These are phyloP conservation scores for Myoxocephalus aenaeus DNA, from an alignment of 2,797 vertebrate genomes.

Conservation along the genomic window DNA sequence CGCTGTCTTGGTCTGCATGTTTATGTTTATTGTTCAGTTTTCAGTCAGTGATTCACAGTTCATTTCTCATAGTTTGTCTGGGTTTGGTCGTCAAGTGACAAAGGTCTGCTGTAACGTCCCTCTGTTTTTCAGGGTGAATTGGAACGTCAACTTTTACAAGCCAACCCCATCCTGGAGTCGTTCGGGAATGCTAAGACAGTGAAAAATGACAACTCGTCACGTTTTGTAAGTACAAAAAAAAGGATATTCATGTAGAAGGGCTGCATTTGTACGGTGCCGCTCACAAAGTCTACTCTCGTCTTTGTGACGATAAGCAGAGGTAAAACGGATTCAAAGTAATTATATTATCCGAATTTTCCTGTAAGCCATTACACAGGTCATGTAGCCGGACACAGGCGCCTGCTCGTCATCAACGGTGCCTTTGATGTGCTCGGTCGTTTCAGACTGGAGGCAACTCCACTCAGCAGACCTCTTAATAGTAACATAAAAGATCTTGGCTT, in stretches of 20 bases:
- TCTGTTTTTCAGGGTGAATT: constrained; percentile 89
- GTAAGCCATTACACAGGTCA: constrained; percentile 32
- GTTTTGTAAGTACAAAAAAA: constrained; percentile 90
- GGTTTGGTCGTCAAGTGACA: constrained; percentile 11
- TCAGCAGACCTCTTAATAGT: constrained; percentile 14
- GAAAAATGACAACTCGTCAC: constrained; percentile 99
- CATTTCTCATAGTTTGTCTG: not conserved
- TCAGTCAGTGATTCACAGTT: constrained; percentile 1
- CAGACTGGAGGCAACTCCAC: constrained; percentile 19
- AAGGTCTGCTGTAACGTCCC: constrained; percentile 27
- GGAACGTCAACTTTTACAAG: constrained; percentile 97
- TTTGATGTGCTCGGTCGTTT: constrained; percentile 37
- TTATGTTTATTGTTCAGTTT: constrained; percentile 28
- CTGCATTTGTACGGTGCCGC: not conserved
- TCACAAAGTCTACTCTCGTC: not conserved
- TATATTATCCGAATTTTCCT: constrained; percentile 38
- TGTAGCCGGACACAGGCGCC: constrained; percentile 19
- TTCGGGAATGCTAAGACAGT: constrained; percentile 99
- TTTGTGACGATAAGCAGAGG: not conserved
- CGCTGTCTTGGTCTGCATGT: constrained; percentile 63
- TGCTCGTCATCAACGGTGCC: constrained; percentile 49
- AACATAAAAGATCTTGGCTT: not conserved
- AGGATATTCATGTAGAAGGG: not conserved
- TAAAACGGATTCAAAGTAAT: constrained; percentile 24
- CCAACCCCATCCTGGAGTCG: constrained; percentile 97